phyloP scores from a whole-genome alignment of 2,888 invertebrate species.

The Leucania comma region DNA sequence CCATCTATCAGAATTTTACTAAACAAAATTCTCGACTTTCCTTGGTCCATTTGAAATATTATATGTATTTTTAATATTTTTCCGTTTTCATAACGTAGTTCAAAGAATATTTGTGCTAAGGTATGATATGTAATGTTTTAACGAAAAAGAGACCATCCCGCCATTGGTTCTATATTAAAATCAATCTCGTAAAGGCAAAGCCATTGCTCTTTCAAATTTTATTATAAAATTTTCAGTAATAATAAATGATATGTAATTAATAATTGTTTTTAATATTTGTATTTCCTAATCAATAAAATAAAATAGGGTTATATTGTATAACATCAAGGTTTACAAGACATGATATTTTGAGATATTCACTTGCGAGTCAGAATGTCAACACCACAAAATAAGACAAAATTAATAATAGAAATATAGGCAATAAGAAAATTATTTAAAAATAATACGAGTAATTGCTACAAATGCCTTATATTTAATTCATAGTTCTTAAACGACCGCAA shows the following conservation, averaged over 20 bases:
- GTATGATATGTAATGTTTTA: not conserved
- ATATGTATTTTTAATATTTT: constrained; percentile 23
- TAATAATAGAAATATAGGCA: no score
- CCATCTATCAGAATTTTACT: constrained; percentile 43
- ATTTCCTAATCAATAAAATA: no score
- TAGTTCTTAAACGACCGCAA: not conserved
- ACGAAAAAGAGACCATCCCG: not conserved
- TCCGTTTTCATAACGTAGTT: constrained; percentile 15
- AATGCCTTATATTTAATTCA: no score
- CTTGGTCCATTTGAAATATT: constrained; percentile 44
- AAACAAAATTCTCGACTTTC: constrained; percentile 41
- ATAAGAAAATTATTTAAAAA: no score
- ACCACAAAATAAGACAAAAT: not conserved
- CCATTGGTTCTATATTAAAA: not conserved
- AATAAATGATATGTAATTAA: no score
- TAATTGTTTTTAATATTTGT: no score
- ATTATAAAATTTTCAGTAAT: no score
- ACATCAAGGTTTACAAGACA: not conserved
- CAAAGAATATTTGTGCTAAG: constrained; percentile 5
- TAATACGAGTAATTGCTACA: no score
- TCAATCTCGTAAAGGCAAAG: not conserved
- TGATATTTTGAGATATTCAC: not conserved
- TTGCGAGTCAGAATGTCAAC: not conserved
- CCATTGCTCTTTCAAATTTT: not conserved
- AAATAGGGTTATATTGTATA: no score